Evolutionary conservation across 2,113 vertebrate genomes (phyloP).

Genomic region (Jacana jacana): DNA sequence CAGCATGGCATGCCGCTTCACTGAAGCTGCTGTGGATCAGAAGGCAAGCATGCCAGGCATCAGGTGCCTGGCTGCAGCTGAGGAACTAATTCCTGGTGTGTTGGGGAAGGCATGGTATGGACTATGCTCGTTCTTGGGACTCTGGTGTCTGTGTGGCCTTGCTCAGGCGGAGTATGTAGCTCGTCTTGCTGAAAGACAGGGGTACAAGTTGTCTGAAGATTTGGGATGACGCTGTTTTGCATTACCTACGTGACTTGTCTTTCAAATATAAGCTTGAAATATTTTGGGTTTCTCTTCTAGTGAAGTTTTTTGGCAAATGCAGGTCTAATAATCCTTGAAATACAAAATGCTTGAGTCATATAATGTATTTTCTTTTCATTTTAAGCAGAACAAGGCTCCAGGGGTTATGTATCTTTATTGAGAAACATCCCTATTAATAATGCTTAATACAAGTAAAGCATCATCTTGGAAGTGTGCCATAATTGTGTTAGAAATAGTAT

Average conservation of each 20-base stretch:
- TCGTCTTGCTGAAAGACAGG: not conserved
- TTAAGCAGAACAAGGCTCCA: not conserved
- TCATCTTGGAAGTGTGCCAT: not conserved
- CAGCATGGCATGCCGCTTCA: rapidly evolving
- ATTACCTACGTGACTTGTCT: not conserved
- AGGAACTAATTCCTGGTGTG: not conserved
- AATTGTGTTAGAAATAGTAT: not conserved
- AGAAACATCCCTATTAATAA: not conserved
- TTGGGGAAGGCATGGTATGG: not conserved
- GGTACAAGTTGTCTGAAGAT: not conserved
- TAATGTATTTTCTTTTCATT: not conserved
- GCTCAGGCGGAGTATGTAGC: not conserved
- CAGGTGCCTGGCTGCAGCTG: not conserved
- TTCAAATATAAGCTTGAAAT: not conserved
- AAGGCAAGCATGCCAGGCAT: not conserved
- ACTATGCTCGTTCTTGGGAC: rapidly evolving
- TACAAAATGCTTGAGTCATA: not conserved
- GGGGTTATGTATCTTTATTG: not conserved
- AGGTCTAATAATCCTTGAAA: not conserved
- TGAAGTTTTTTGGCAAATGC: not conserved
- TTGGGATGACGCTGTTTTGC: not conserved
- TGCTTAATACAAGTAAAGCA: not conserved
- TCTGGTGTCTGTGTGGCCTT: not conserved
- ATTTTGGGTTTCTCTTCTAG: not conserved
- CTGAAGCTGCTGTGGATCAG: not conserved